Percentiles rank a stretch among this genome's conserved stretches.
phyloP scores from a whole-genome alignment of 2,113 vertebrate genomes.

The Paramisgurnus dabryanus region DNA sequence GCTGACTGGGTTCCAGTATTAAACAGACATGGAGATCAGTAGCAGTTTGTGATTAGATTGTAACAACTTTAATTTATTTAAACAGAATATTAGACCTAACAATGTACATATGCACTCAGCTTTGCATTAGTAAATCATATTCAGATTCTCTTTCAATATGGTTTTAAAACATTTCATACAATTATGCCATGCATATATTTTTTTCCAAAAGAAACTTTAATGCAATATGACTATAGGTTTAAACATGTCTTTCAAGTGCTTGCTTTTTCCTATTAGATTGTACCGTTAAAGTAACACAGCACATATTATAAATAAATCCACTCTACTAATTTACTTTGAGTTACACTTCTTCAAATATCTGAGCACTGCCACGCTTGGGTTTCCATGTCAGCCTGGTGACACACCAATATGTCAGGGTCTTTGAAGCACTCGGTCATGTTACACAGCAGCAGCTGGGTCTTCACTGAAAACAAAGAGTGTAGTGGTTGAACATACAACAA shows the following conservation, averaged over 20 bases:
- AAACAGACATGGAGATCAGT: background rate
- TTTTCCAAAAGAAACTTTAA: background rate
- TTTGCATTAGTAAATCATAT: conserved; percentile 2
- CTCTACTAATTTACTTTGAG: background rate
- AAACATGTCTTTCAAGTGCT: background rate
- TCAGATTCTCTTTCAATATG: background rate
- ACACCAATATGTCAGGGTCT: conserved; percentile 65
- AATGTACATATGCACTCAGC: background rate
- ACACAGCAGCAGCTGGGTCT: conserved; percentile 80
- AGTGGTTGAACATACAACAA: background rate
- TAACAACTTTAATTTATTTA: background rate
- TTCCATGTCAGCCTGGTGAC: conserved; percentile 64
- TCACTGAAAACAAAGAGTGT: conserved; percentile 70
- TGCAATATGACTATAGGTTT: background rate
- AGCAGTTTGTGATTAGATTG: background rate
- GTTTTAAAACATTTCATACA: no score
- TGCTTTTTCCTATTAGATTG: background rate
- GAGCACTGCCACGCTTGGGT: conserved; percentile 26
- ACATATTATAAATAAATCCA: background rate
- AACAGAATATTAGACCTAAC: background rate
- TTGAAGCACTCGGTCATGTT: conserved; percentile 82
- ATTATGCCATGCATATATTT: background rate
- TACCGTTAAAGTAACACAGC: background rate
- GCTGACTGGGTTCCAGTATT: background rate
- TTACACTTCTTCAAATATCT: conserved; percentile 60